phyloP scores from a whole-genome alignment of 2,113 vertebrate species.

The Tachycineta bicolor region DNA sequence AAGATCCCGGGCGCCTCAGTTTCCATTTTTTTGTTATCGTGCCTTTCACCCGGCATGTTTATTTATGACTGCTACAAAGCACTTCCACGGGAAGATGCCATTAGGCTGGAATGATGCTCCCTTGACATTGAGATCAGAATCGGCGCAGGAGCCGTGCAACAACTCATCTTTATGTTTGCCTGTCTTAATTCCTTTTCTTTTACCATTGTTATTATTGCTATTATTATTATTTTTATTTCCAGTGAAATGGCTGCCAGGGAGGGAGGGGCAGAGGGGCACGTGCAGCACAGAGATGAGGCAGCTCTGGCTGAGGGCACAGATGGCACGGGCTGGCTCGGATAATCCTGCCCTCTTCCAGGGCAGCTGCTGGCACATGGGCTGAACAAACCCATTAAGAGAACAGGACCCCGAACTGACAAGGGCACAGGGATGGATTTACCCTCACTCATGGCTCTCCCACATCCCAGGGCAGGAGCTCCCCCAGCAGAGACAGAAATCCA shows the following conservation, averaged over 20 bases:
- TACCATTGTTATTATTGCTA: not conserved
- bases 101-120: slow-evolving; percentile 57
- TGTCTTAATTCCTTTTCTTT: slow-evolving; percentile 70
- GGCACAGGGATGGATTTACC: slow-evolving; percentile 28
- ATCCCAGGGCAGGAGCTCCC: not conserved
- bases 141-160: slow-evolving; percentile 39
- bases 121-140: slow-evolving; percentile 71
- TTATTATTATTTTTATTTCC: slow-evolving; percentile 27
- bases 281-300: not conserved
- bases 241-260: not conserved
- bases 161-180: slow-evolving; percentile 74
- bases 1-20: slow-evolving; percentile 63
- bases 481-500: not conserved
- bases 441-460: not conserved
- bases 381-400: slow-evolving; percentile 44
- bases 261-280: slow-evolving; percentile 13
- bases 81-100: slow-evolving; percentile 22
- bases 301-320: slow-evolving; percentile 57
- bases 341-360: slow-evolving; percentile 29
- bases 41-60: slow-evolving; percentile 47
- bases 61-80: slow-evolving; percentile 46
- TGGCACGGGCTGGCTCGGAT: slow-evolving; percentile 64
- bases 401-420: slow-evolving; percentile 19
- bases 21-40: slow-evolving; percentile 56
- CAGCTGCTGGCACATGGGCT: slow-evolving; percentile 44